Evolutionary conservation across 1,140 invertebrate genomes (phyloP).

Genomic region (Calycopis cecrops): DNA sequence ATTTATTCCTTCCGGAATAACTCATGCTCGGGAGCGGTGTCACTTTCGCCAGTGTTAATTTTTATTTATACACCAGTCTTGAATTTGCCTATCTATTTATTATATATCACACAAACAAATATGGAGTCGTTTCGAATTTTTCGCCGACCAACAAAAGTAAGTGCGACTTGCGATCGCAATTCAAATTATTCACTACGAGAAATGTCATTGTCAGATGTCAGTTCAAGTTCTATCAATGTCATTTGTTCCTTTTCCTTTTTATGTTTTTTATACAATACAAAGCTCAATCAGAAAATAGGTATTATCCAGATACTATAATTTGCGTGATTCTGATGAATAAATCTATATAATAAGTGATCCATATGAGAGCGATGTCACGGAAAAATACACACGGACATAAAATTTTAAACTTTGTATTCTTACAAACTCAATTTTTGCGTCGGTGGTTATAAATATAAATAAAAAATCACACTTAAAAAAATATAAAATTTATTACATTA

Average conservation of each 20-base stretch:
- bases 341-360: no score
- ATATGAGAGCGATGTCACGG: no score
- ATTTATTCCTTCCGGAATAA: constrained; percentile 77
- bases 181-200: background rate
- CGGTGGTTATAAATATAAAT: no score
- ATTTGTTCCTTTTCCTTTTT: background rate
- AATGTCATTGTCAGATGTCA: background rate
- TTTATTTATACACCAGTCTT: constrained; percentile 32
- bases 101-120: constrained; percentile 38
- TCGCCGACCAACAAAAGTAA: constrained; percentile 34
- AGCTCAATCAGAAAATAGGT: no score
- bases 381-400: no score
- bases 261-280: no score
- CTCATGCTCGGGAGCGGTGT: constrained; percentile 70
- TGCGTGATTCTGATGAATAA: no score
- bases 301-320: no score
- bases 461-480: no score
- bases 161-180: background rate
- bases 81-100: constrained; percentile 27
- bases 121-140: constrained; percentile 49
- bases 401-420: no score
- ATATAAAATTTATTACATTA: no score
- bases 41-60: constrained; percentile 61
- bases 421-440: no score
- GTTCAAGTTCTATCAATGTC: background rate